phyloP scores from a whole-genome alignment of 2,888 invertebrate species.

The Pharmacophagus antenor region DNA sequence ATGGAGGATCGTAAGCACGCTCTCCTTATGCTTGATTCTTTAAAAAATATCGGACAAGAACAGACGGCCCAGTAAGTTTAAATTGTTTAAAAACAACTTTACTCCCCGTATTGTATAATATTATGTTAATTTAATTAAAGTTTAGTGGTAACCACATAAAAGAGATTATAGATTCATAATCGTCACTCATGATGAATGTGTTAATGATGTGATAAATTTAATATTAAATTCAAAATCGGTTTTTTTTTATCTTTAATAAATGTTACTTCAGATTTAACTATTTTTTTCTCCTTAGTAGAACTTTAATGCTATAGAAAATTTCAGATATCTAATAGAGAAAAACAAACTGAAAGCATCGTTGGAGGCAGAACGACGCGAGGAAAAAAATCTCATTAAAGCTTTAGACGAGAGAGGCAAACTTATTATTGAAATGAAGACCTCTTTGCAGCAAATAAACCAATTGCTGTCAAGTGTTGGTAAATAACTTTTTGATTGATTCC shows the following conservation, averaged over 20 bases:
- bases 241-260: no score
- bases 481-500: slow-evolving; percentile 28
- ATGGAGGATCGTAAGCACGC: slow-evolving; percentile 77
- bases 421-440: slow-evolving; percentile 79
- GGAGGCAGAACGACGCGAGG: slow-evolving; percentile 64
- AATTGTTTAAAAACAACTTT: neutral
- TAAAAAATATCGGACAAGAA: slow-evolving; percentile 76
- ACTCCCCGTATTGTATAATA: no score
- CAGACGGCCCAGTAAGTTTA: slow-evolving; percentile 54
- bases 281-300: neutral
- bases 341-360: slow-evolving; percentile 65
- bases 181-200: no score
- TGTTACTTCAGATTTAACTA: no score
- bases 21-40: slow-evolving; percentile 66
- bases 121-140: no score
- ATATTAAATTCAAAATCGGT: no score
- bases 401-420: slow-evolving; percentile 74
- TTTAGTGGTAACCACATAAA: no score
- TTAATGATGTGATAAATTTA: no score
- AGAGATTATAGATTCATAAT: no score
- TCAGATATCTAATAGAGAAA: slow-evolving; percentile 75
- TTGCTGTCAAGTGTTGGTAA: slow-evolving; percentile 72
- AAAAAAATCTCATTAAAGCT: slow-evolving; percentile 54
- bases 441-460: slow-evolving; percentile 80
- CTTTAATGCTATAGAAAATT: slow-evolving; percentile 12